Percentiles rank a stretch among this genome's conserved stretches.
Evolutionary conservation across 2,888 invertebrate species (phyloP).

Genomic region (Amorpha juglandis): DNA sequence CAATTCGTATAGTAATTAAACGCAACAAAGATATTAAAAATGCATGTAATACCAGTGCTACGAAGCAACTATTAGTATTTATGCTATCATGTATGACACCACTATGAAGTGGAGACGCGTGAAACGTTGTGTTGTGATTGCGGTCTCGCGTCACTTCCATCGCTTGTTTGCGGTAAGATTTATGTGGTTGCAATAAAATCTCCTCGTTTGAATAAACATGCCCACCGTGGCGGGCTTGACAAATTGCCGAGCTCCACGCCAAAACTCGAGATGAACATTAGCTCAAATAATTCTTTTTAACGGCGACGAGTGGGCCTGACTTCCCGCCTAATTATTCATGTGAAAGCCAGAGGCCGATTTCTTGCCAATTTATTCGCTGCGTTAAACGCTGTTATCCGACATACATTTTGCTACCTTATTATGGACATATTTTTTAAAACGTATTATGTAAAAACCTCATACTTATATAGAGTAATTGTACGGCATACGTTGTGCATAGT

Average conservation of each 20-base stretch:
- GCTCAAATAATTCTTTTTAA: conserved; percentile 76
- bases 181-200: conserved; percentile 81
- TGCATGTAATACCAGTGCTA: neutral
- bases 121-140: conserved; percentile 66
- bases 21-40: neutral
- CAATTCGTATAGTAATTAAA: neutral
- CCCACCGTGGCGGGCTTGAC: conserved; percentile 67
- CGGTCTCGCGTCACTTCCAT: conserved; percentile 69
- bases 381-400: neutral
- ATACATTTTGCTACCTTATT: neutral
- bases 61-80: conserved; percentile 33
- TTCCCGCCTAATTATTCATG: conserved; percentile 70
- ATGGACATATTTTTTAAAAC: neutral
- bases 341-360: conserved; percentile 44
- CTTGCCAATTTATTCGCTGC: conserved; percentile 34
- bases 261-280: conserved; percentile 74
- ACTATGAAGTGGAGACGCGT: neutral
- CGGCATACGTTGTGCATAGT: too few species aligned
- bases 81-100: conserved; percentile 5
- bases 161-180: conserved; percentile 69
- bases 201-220: conserved; percentile 82
- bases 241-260: conserved; percentile 74
- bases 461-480: too few species aligned
- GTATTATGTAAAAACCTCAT: too few species aligned
- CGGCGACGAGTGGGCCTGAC: conserved; percentile 61